Evolutionary conservation across 2,113 vertebrate genomes (phyloP).

Genomic region (Podarcis cretensis): DNA sequence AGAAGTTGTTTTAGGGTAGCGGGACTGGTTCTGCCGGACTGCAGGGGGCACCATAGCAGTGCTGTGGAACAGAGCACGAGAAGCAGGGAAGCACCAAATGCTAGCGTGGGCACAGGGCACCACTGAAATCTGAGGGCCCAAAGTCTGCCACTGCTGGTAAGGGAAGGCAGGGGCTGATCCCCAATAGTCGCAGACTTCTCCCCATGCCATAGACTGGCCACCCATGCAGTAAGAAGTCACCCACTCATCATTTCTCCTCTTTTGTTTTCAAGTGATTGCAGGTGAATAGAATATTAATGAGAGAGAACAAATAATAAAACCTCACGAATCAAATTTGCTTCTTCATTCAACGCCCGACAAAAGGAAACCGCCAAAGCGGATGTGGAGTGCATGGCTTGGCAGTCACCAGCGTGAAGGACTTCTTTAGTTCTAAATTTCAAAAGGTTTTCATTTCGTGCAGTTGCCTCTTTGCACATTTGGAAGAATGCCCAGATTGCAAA

Average conservation of each 20-base stretch:
- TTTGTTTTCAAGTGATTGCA: slow-evolving; percentile 25
- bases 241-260: neutral
- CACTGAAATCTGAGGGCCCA: no score
- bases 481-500: slow-evolving; percentile 69
- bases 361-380: slow-evolving; percentile 52
- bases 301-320: slow-evolving; percentile 29
- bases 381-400: slow-evolving; percentile 61
- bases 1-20: no score
- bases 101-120: neutral
- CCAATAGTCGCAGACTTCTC: neutral
- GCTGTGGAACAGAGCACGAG: no score
- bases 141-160: neutral
- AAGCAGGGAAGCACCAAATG: no score
- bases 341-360: slow-evolving; percentile 39
- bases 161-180: neutral
- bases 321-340: slow-evolving; percentile 37
- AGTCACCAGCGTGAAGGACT: slow-evolving; percentile 51
- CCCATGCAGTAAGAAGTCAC: neutral
- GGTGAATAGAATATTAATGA: slow-evolving; percentile 8
- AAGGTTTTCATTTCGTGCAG: slow-evolving; percentile 56
- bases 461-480: slow-evolving; percentile 61
- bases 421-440: slow-evolving; percentile 63
- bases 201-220: neutral
- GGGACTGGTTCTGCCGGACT: no score
- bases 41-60: no score